These are phyloP conservation scores for Pyrocoelia pectoralis DNA, from an alignment of 2,888 invertebrate species.

Conservation along the genomic window DNA sequence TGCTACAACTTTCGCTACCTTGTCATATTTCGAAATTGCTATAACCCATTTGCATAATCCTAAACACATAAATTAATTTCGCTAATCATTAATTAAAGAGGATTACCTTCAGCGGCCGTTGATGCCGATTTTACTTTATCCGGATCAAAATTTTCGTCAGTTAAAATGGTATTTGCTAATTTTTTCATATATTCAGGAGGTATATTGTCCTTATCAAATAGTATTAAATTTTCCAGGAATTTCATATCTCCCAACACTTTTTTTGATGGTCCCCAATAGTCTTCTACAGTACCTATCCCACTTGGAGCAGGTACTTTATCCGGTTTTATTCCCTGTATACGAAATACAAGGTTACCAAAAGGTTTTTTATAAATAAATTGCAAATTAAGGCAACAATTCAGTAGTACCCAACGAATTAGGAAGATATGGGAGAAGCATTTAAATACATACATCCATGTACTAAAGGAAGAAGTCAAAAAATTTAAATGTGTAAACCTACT, in stretches of 20 bases:
- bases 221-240: constrained; percentile 86
- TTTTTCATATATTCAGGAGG: constrained; percentile 83
- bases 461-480: too few species aligned
- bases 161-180: constrained; percentile 80
- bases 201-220: constrained; percentile 95
- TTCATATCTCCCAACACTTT: constrained; percentile 89
- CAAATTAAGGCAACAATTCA: too few species aligned
- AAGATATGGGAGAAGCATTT: too few species aligned
- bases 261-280: constrained; percentile 93
- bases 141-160: constrained; percentile 89
- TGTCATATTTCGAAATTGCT: constrained; percentile 94
- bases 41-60: constrained; percentile 93
- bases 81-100: neutral
- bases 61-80: constrained; percentile 45
- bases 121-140: constrained; percentile 89
- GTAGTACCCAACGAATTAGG: too few species aligned
- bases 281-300: constrained; percentile 86
- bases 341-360: neutral
- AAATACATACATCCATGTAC: too few species aligned
- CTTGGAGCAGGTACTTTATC: constrained; percentile 85
- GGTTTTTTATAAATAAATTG: too few species aligned
- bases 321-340: constrained; percentile 79
- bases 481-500: too few species aligned
- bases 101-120: constrained; percentile 84
- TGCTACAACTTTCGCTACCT: constrained; percentile 89